Conservation (phyloP, 2,888 invertebrate genomes). For the Operophtera brumata region DNA sequence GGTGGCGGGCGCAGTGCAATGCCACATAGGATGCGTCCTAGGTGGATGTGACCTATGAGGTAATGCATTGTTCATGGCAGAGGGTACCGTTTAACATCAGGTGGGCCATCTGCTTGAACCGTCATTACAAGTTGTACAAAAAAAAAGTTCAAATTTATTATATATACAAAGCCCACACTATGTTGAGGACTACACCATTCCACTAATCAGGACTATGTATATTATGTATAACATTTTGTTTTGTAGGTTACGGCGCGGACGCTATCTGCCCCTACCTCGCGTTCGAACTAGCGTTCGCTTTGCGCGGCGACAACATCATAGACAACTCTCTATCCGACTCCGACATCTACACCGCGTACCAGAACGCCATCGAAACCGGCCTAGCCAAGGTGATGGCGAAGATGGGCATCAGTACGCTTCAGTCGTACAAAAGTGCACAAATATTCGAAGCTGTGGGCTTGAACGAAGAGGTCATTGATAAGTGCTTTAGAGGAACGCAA, state of each 20-base stretch:
- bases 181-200: too few relatives aligned
- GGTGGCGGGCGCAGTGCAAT: too few relatives aligned
- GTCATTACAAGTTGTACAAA: too few relatives aligned
- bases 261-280: constrained; percentile 98
- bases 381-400: constrained; percentile 92
- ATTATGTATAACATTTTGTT: background rate
- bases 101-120: too few relatives aligned
- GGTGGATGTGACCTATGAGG: too few relatives aligned
- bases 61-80: too few relatives aligned
- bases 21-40: too few relatives aligned
- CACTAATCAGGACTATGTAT: too few relatives aligned
- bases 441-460: constrained; percentile 99
- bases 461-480: constrained; percentile 94
- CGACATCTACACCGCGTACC: constrained; percentile 91
- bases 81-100: too few relatives aligned
- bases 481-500: constrained; percentile 92
- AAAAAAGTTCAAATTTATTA: too few relatives aligned
- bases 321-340: constrained; percentile 88
- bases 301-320: constrained; percentile 92
- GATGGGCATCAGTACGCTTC: constrained; percentile 99
- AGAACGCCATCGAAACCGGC: constrained; percentile 94
- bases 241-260: constrained; percentile 93
- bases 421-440: constrained; percentile 99
- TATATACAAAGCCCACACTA: too few relatives aligned
- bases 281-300: constrained; percentile 93